Conservation (phyloP, 2,113 vertebrate species). For the Opisthocomus hoazin region DNA sequence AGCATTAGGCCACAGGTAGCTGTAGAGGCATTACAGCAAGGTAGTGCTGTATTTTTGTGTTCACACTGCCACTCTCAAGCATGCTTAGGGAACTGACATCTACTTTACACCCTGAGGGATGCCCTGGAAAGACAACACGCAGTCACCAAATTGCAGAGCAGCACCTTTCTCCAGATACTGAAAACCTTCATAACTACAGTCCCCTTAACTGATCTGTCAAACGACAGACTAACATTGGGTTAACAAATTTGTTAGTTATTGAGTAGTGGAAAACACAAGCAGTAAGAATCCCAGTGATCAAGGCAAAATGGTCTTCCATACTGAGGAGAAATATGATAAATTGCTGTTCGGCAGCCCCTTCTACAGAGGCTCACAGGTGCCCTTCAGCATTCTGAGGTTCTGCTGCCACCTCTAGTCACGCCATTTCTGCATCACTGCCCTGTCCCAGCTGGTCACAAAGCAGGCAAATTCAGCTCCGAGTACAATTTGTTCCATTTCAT, state of each 20-base stretch:
- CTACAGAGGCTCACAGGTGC: background rate
- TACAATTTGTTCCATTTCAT: background rate
- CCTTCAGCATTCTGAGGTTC: background rate
- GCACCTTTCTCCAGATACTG: background rate
- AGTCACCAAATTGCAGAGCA: background rate
- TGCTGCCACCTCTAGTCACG: background rate
- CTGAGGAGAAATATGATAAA: background rate
- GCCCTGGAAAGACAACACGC: background rate
- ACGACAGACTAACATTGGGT: background rate
- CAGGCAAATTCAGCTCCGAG: background rate
- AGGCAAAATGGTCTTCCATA: background rate
- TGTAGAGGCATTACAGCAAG: background rate
- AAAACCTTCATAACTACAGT: background rate
- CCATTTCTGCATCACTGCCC: background rate
- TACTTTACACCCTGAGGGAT: background rate
- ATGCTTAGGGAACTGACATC: background rate
- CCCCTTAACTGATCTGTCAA: background rate
- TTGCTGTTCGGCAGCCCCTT: background rate
- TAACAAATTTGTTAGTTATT: background rate
- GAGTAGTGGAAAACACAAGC: background rate
- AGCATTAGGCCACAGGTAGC: background rate
- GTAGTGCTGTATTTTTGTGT: background rate
- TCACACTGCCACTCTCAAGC: background rate
- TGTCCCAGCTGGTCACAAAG: background rate
- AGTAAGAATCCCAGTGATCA: background rate